Base-by-base conservation (phyloP, 2,797 vertebrate genomes). In the Melanotaenia nigrans region DNA sequence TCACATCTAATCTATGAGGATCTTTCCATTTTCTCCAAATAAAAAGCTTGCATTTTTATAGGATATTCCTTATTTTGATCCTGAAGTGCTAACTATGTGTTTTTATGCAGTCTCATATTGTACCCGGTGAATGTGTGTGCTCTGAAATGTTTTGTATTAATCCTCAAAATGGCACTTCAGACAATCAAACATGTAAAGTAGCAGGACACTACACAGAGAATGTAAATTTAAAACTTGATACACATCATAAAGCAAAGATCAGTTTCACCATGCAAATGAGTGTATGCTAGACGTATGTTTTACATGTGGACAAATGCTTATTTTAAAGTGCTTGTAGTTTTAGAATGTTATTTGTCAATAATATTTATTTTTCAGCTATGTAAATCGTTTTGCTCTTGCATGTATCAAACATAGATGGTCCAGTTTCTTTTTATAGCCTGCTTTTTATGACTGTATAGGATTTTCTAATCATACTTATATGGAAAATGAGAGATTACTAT, bases 291-390 rank as follows among this genome's bases (percentile, higher is more conserved):
- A 72, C 18, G 36, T 74, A 25, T 67, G 65, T 73, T 81, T 85
- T 70, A 78, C 78, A 74, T 85, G 78, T 82, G 85, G 72, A 86
- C 69, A 84, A 89, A 87, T 47, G 75, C 77, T 76, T 28, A 76
- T 83, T 74, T 87, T 69, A 75, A 85, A 87, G 85, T 83, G 78
- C 77, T 85, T 83, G 82, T 92, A 90, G 86, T 90, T 73, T 86
- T 84, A 86, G 85, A 89, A 89, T 83, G 85, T 79, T 85, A 68
- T 83, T 89, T 95, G 91, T 94, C 89, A 87, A 94, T 94, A 94
- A 93, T 95, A 95, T 95, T 95, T 95, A 95, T 92, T 92, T 94
- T 85, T 85, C 82, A 90, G 78, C 83, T 81, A 85, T 90, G 79
- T 92, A 87, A 92, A 89, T 90, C 71, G 66, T 77, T 83, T 87